Conservation (phyloP, 92 coral and sea anemone genomes). For the Plumapathes pennacea region DNA sequence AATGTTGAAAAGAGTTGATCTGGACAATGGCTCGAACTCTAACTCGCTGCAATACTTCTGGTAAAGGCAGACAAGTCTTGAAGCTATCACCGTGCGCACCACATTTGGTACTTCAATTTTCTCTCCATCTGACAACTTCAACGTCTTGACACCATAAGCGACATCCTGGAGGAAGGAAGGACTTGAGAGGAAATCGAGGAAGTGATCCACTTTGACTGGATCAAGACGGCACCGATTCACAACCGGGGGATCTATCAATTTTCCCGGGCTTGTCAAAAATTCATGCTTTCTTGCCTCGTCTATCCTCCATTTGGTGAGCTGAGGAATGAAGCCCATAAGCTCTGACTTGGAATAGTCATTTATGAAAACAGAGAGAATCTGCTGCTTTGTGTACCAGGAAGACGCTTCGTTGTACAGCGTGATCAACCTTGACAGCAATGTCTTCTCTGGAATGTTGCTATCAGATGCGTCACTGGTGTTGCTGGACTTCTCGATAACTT, state of each 20-base stretch:
- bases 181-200: slow-evolving; percentile 5
- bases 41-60: slow-evolving; percentile 18
- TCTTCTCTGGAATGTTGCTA: slow-evolving; percentile 4
- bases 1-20: slow-evolving; percentile 27
- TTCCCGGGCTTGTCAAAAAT: slow-evolving; percentile 12
- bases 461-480: not conserved
- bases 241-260: slow-evolving; percentile 5
- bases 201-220: slow-evolving; percentile 13
- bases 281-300: slow-evolving; percentile 48
- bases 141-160: slow-evolving; percentile 20
- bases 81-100: slow-evolving; percentile 27
- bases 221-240: not conserved
- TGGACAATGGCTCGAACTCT: slow-evolving; percentile 19
- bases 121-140: slow-evolving; percentile 24
- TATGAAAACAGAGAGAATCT: slow-evolving; percentile 19
- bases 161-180: slow-evolving; percentile 40
- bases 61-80: slow-evolving; percentile 27
- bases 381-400: slow-evolving; percentile 23
- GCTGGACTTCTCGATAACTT: slow-evolving; percentile 11
- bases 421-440: slow-evolving; percentile 7
- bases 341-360: slow-evolving; percentile 11
- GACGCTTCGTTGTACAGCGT: slow-evolving; percentile 19
- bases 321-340: slow-evolving; percentile 23
- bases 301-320: slow-evolving; percentile 36
- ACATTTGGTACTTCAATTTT: slow-evolving; percentile 35